Evolutionary conservation across 2,888 invertebrate genomes (phyloP).

Genomic region (Phlogophora meticulosa): DNA sequence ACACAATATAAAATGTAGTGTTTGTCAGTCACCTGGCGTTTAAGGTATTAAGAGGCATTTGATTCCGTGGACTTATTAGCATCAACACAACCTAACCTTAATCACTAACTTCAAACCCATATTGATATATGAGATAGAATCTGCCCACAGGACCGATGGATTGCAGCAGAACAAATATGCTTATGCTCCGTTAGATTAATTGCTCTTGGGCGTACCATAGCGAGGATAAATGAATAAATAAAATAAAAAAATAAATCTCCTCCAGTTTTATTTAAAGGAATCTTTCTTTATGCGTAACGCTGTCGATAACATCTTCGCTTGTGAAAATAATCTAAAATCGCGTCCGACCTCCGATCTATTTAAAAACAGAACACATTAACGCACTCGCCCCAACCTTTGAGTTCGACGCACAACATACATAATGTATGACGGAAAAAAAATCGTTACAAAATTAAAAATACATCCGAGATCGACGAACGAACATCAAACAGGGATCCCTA

Average conservation of each 20-base stretch:
- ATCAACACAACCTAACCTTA: too few relatives aligned
- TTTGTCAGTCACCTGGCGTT: too few relatives aligned
- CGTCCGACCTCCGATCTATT: slow-evolving; percentile 14
- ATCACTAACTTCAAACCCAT: too few relatives aligned
- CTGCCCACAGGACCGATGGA: background rate
- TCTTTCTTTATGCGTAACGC: background rate
- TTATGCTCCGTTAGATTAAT: too few relatives aligned
- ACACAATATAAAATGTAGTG: too few relatives aligned
- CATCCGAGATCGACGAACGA: slow-evolving; percentile 67
- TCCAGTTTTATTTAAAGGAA: background rate
- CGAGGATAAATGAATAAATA: too few relatives aligned
- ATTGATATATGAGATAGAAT: background rate
- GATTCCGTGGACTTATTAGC: too few relatives aligned
- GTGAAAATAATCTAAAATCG: slow-evolving; percentile 7
- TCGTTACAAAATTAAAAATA: slow-evolving; percentile 73
- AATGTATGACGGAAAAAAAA: slow-evolving; percentile 68
- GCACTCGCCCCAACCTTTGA: slow-evolving; percentile 41
- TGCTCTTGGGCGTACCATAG: too few relatives aligned
- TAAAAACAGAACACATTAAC: slow-evolving; percentile 58
- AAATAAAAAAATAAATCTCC: background rate
- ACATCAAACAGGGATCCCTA: slow-evolving; percentile 79
- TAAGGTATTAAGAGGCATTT: too few relatives aligned
- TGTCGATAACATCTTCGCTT: slow-evolving; percentile 36
- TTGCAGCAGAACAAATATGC: too few relatives aligned
- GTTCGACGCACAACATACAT: slow-evolving; percentile 54